Conservation (phyloP, 2,113 vertebrate genomes). For the Procavia capensis region DNA sequence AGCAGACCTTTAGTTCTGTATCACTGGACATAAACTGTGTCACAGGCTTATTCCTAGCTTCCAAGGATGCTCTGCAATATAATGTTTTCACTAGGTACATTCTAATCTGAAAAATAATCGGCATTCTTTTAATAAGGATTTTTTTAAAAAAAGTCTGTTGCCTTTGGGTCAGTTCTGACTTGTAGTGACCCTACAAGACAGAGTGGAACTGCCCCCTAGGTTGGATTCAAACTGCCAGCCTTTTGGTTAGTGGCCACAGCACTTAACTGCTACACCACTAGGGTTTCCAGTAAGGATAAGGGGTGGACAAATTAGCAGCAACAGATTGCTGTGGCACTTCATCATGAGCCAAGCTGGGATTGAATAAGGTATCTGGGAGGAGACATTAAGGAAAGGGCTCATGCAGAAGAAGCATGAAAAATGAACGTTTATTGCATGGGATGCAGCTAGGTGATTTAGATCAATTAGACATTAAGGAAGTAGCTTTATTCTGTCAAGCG, state of each 20-base stretch:
- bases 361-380: background rate
- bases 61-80: background rate
- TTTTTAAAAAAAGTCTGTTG: too few relatives aligned
- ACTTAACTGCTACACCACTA: too few relatives aligned
- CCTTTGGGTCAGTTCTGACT: too few relatives aligned
- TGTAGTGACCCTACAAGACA: too few relatives aligned
- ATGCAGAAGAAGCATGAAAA: background rate
- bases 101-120: background rate
- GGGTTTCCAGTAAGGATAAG: too few relatives aligned
- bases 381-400: background rate
- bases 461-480: background rate
- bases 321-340: background rate
- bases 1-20: background rate
- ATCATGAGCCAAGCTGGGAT: background rate
- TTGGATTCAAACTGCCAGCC: too few relatives aligned
- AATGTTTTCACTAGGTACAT: background rate
- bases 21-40: background rate
- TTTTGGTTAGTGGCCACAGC: too few relatives aligned
- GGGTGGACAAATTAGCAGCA: background rate
- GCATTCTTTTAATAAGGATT: background rate
- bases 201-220: too few relatives aligned
- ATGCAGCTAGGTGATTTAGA: background rate
- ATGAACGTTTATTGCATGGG: background rate
- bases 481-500: background rate
- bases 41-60: slow-evolving; percentile 1